Evolutionary conservation across 1,140 invertebrate genomes (phyloP).

Genomic region (Ips nitidus): DNA sequence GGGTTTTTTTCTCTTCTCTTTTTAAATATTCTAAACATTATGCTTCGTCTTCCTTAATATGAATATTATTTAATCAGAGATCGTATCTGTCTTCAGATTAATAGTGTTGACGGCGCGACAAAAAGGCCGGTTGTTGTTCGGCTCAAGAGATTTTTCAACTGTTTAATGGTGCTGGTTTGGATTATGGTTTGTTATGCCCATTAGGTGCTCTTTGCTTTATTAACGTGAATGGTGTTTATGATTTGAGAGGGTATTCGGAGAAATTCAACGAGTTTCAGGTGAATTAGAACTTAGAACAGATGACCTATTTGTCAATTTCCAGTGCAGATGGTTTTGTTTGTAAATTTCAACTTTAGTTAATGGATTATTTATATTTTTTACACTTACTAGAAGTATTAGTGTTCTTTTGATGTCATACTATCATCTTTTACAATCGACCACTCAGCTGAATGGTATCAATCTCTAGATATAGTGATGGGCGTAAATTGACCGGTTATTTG

Average conservation of each 20-base stretch:
- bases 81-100: constrained; percentile 30
- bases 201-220: constrained; percentile 17
- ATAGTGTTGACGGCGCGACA: constrained; percentile 31
- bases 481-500: too few species aligned
- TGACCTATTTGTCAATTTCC: too few species aligned
- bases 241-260: background rate
- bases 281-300: too few species aligned
- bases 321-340: too few species aligned
- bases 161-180: constrained; percentile 21
- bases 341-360: too few species aligned
- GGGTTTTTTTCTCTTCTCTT: constrained; percentile 17
- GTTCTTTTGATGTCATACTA: too few species aligned
- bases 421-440: too few species aligned
- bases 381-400: too few species aligned
- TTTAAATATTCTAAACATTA: constrained; percentile 34
- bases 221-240: background rate
- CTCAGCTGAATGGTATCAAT: too few species aligned
- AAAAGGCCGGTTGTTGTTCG: constrained; percentile 17
- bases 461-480: too few species aligned
- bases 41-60: constrained; percentile 34
- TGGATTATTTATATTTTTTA: too few species aligned
- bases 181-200: constrained; percentile 25
- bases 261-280: too few species aligned
- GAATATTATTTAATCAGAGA: constrained; percentile 35
- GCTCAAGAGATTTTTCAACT: constrained; percentile 18